phyloP scores from a whole-genome alignment of 2,113 vertebrate species.

The Onychostoma macrolepis region DNA sequence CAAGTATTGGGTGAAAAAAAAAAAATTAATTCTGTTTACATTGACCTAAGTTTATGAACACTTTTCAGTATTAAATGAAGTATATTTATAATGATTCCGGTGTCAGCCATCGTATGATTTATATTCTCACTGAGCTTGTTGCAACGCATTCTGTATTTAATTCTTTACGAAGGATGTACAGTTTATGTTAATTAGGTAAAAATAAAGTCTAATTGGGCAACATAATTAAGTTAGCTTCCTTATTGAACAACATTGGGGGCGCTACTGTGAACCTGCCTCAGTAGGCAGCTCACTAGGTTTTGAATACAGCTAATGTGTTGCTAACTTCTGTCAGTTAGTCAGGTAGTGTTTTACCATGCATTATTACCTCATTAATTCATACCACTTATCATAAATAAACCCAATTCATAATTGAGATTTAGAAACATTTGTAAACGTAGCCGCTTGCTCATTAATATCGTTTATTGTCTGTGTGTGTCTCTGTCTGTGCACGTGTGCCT shows the following conservation, averaged over 20 bases:
- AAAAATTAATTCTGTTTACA: background rate
- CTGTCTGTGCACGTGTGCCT: conserved; percentile 3
- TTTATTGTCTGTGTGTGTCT: conserved; percentile 2
- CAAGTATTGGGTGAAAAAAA: background rate
- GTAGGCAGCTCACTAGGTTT: too few species aligned
- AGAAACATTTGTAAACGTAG: conserved; percentile 5
- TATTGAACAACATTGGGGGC: too few species aligned
- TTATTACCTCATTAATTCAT: too few species aligned
- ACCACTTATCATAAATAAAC: background rate
- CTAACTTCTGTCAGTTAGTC: background rate
- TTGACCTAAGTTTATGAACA: too few species aligned
- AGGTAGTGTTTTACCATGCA: background rate
- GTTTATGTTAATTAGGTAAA: background rate
- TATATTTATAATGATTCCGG: too few species aligned
- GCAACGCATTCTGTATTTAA: background rate
- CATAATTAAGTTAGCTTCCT: background rate
- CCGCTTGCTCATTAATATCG: conserved; percentile 7
- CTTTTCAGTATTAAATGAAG: too few species aligned
- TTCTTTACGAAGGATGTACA: background rate
- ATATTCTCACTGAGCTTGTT: background rate
- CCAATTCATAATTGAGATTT: background rate
- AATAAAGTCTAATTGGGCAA: background rate
- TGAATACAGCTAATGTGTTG: background rate
- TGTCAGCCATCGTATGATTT: background rate
- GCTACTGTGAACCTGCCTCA: too few species aligned